Evolutionary conservation across 1,140 invertebrate genomes (phyloP).

Genomic region (Drosophila gunungcola): DNA sequence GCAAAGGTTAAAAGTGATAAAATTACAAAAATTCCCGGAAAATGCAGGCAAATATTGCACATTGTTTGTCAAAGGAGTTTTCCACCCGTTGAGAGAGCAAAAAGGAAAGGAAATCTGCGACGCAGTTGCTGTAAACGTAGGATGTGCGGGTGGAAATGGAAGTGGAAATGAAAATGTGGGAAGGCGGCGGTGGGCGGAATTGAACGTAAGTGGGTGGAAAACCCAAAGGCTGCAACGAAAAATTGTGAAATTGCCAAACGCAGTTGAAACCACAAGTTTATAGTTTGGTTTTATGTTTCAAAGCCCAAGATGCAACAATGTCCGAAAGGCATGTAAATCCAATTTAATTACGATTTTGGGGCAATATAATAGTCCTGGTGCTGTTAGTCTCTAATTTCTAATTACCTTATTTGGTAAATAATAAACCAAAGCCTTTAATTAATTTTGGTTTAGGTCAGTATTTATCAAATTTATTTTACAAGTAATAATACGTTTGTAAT

Average conservation of each 20-base stretch:
- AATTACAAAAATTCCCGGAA: constrained; percentile 8
- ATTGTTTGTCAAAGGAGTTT: constrained; percentile 23
- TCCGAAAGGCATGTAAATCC: not conserved
- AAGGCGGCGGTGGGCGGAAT: not conserved
- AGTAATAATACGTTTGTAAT: constrained; percentile 3
- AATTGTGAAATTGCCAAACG: constrained; percentile 51
- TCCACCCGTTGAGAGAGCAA: not conserved
- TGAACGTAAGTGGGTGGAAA: constrained; percentile 2
- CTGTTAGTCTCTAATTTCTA: not conserved
- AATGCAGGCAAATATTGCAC: constrained; percentile 26
- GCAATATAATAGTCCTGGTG: not conserved
- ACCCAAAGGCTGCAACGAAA: constrained; percentile 30
- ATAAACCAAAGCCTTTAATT: not conserved
- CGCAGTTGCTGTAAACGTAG: not conserved
- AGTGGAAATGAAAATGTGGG: not conserved
- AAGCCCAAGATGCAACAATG: constrained; percentile 13
- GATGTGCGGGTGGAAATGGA: not conserved
- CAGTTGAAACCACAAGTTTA: constrained; percentile 41
- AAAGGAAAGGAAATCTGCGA: constrained; percentile 8
- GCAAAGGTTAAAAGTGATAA: constrained; percentile 30
- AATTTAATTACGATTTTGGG: constrained; percentile 6
- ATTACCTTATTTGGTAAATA: not conserved
- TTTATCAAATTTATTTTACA: constrained; percentile 2
- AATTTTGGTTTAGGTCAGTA: not conserved
- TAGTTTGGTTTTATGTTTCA: constrained; percentile 6